Percentiles rank a stretch among this genome's conserved stretches.
Evolutionary conservation across 2,888 invertebrate genomes (phyloP).

Genomic region (Nasonia oneida): DNA sequence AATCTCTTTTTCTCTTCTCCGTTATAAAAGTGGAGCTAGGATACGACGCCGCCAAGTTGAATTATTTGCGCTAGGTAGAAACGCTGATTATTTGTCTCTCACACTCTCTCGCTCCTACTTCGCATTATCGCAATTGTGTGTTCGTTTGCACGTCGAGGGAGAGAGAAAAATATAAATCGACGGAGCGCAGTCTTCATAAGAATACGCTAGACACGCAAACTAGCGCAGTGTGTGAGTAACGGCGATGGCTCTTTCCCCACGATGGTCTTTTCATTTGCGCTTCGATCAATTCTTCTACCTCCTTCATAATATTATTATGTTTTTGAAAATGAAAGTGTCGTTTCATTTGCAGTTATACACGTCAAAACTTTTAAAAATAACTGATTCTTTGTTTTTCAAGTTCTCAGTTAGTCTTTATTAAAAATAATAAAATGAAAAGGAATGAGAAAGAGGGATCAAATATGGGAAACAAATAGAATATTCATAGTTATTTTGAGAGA

Average conservation of each 20-base stretch:
- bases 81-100: constrained; percentile 42
- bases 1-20: constrained; percentile 44
- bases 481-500: constrained; percentile 25
- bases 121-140: constrained; percentile 57
- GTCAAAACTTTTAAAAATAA: not conserved
- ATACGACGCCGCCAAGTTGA: constrained; percentile 51
- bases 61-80: constrained; percentile 56
- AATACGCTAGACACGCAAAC: constrained; percentile 43
- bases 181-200: constrained; percentile 43
- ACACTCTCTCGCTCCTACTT: constrained; percentile 40
- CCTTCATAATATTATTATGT: not conserved
- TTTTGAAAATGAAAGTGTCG: not conserved
- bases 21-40: constrained; percentile 48
- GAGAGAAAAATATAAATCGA: not conserved
- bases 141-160: not conserved
- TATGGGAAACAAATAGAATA: constrained; percentile 11
- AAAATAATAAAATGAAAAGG: constrained; percentile 22
- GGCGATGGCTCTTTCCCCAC: constrained; percentile 24
- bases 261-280: constrained; percentile 27
- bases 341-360: not conserved
- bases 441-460: constrained; percentile 10
- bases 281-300: constrained; percentile 6
- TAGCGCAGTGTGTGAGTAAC: constrained; percentile 22
- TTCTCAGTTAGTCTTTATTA: constrained; percentile 22
- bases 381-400: constrained; percentile 6